phyloP scores from a whole-genome alignment of 2,797 vertebrate genomes.

The Adrianichthys oophorus region DNA sequence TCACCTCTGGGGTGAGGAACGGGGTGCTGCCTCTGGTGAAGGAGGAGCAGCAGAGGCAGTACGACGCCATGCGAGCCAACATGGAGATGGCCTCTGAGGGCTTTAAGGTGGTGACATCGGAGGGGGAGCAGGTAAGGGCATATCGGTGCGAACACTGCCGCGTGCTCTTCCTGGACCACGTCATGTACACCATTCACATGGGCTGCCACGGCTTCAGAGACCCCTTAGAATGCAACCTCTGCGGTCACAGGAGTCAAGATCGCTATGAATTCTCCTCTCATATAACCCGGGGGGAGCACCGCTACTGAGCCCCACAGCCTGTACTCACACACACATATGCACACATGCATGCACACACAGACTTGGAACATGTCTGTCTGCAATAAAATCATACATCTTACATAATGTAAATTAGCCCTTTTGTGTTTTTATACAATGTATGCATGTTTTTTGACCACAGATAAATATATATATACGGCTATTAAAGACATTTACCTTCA shows the following conservation, averaged over 20 bases:
- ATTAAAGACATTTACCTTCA: constrained; percentile 34
- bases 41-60: constrained; percentile 90
- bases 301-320: constrained; percentile 69
- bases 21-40: constrained; percentile 87
- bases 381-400: constrained; percentile 27
- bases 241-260: constrained; percentile 96
- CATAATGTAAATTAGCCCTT: constrained; percentile 47
- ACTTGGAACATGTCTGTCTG: constrained; percentile 14
- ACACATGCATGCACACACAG: constrained; percentile 9
- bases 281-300: constrained; percentile 96
- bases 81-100: constrained; percentile 87
- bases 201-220: constrained; percentile 97
- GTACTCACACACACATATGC: neutral
- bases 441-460: constrained; percentile 65
- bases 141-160: constrained; percentile 95
- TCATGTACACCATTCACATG: constrained; percentile 99
- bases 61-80: constrained; percentile 83
- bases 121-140: constrained; percentile 88
- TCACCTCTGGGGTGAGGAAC: constrained; percentile 86
- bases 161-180: constrained; percentile 96
- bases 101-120: constrained; percentile 88
- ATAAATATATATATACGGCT: constrained; percentile 32
- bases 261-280: constrained; percentile 98
- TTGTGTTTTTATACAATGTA: constrained; percentile 59
- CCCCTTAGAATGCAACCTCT: constrained; percentile 98